Evolutionary conservation across 2,113 vertebrate species (phyloP).

Genomic region (Silurus meridionalis): DNA sequence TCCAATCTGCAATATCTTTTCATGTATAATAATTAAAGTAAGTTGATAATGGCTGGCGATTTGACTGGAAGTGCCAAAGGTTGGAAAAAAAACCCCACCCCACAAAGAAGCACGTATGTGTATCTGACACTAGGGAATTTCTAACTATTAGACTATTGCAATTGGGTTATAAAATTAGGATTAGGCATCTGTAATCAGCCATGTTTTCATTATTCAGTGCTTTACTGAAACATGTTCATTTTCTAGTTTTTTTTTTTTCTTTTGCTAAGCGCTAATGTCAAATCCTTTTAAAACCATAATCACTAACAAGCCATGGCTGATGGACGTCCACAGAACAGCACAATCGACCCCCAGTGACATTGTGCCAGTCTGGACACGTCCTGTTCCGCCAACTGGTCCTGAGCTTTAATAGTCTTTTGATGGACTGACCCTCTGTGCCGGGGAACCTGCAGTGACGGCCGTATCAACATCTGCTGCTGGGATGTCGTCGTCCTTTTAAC

Average conservation of each 20-base stretch:
- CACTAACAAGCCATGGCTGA: constrained; percentile 26
- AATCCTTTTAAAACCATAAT: constrained; percentile 9
- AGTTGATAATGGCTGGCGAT: neutral
- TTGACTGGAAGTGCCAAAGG: neutral
- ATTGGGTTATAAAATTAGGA: neutral
- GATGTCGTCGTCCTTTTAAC: constrained; percentile 11
- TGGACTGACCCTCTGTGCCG: constrained; percentile 58
- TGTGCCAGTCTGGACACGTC: constrained; percentile 58
- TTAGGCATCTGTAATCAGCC: neutral
- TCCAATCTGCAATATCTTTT: neutral
- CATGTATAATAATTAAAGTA: neutral
- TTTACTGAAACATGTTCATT: neutral
- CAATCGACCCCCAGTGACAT: constrained; percentile 45
- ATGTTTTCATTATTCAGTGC: neutral
- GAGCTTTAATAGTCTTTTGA: constrained; percentile 66
- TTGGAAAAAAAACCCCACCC: neutral
- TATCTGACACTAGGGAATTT: neutral
- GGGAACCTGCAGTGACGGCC: constrained; percentile 27
- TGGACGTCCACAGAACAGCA: neutral
- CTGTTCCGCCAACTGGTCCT: constrained; percentile 58
- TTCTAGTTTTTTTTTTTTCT: too few relatives aligned
- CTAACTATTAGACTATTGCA: neutral
- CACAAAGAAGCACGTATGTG: neutral
- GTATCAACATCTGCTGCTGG: constrained; percentile 66
- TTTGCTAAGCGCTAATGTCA: neutral